Evolutionary conservation across 2,113 vertebrate genomes (phyloP).

Genomic region (Chaetodon auriga): DNA sequence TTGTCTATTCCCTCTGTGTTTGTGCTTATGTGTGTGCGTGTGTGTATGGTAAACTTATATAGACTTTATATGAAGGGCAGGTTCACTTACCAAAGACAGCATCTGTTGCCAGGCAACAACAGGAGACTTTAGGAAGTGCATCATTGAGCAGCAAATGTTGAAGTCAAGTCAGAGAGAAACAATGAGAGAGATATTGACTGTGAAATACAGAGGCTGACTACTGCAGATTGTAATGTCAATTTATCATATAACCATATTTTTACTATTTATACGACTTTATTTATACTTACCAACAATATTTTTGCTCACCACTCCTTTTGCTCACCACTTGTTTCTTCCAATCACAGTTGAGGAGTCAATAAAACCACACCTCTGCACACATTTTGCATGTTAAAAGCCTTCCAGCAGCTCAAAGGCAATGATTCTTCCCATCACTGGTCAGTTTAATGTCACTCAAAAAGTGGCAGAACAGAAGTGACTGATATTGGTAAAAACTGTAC

Average conservation of each 20-base stretch:
- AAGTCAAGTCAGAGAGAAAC: conserved; percentile 58
- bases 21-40: neutral
- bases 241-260: no score
- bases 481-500: neutral
- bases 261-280: no score
- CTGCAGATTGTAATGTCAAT: neutral
- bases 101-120: conserved; percentile 90
- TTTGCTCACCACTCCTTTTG: no score
- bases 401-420: neutral
- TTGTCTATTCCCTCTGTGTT: neutral
- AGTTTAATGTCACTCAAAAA: neutral
- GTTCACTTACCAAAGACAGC: conserved; percentile 80
- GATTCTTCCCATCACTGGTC: neutral
- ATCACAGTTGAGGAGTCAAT: neutral
- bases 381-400: conserved; percentile 1
- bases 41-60: conserved; percentile 52
- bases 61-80: conserved; percentile 75
- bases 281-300: no score
- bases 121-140: conserved; percentile 76
- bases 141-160: conserved; percentile 77
- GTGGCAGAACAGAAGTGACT: neutral
- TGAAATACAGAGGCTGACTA: neutral
- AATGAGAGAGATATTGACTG: conserved; percentile 17
- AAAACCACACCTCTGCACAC: neutral
- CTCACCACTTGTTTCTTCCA: neutral